Conservation (phyloP, 2,797 vertebrate genomes). For the Acridotheres tristis region DNA sequence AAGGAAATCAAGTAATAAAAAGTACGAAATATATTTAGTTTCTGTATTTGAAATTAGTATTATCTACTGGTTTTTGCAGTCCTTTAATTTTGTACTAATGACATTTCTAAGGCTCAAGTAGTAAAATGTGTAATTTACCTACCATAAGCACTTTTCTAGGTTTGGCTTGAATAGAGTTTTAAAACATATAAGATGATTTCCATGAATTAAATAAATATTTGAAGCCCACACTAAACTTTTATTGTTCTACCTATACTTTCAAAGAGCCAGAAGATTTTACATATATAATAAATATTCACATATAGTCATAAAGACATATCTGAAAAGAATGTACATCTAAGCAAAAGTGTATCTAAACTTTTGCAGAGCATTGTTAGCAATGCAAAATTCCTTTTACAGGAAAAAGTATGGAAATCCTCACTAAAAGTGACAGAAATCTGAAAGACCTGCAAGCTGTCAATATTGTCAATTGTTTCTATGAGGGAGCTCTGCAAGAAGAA, state of each 20-base stretch:
- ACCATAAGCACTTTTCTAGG: conserved; percentile 67
- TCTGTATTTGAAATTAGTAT: conserved; percentile 77
- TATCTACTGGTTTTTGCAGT: conserved; percentile 75
- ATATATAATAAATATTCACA: not conserved
- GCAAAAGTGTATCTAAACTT: not conserved
- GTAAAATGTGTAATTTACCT: conserved; percentile 78
- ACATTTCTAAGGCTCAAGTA: conserved; percentile 63
- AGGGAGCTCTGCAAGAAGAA: not conserved
- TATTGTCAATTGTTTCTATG: conserved; percentile 11
- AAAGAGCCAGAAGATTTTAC: not conserved
- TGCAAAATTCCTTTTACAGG: not conserved
- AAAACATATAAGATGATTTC: conserved; percentile 70
- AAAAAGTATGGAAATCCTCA: not conserved
- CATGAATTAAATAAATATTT: conserved; percentile 73
- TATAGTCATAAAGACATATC: not conserved
- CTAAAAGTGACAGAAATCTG: not conserved
- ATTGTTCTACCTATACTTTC: conserved; percentile 40
- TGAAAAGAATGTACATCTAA: not conserved
- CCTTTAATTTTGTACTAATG: conserved; percentile 76
- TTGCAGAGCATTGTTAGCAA: not conserved
- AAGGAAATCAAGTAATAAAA: conserved; percentile 77
- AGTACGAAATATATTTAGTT: conserved; percentile 75
- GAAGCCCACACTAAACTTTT: conserved; percentile 54
- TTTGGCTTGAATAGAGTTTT: conserved; percentile 70
- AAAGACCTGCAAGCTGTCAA: not conserved